These are phyloP conservation scores for Byasa hedistus DNA, from an alignment of 2,888 invertebrate species.

Conservation along the genomic window DNA sequence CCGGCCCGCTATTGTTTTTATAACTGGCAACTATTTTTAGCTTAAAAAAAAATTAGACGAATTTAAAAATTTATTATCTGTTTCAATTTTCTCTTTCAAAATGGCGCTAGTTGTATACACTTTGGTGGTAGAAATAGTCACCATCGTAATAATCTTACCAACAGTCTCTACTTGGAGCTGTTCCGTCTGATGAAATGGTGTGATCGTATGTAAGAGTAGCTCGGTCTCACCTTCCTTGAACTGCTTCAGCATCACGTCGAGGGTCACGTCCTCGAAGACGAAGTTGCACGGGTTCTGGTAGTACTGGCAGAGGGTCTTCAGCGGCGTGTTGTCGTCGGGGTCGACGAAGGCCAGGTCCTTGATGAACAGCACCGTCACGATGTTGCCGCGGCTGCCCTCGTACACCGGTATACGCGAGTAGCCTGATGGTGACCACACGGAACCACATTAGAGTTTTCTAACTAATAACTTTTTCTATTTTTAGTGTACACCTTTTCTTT, in stretches of 20 bases:
- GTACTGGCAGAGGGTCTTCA: slow-evolving; percentile 95
- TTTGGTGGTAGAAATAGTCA: too few relatives aligned
- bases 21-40: too few relatives aligned
- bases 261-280: slow-evolving; percentile 96
- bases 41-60: too few relatives aligned
- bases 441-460: not conserved
- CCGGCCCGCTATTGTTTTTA: too few relatives aligned
- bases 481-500: too few relatives aligned
- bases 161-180: too few relatives aligned
- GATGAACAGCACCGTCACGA: slow-evolving; percentile 96
- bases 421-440: slow-evolving; percentile 69
- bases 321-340: slow-evolving; percentile 97
- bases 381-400: slow-evolving; percentile 90
- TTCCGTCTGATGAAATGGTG: not conserved
- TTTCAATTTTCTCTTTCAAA: too few relatives aligned
- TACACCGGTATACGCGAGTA: slow-evolving; percentile 98
- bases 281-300: slow-evolving; percentile 98
- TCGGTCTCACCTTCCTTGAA: slow-evolving; percentile 92
- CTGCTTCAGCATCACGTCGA: slow-evolving; percentile 97
- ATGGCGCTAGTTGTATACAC: too few relatives aligned
- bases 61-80: too few relatives aligned
- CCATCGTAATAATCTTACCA: too few relatives aligned
- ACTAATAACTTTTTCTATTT: too few relatives aligned
- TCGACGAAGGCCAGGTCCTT: slow-evolving; percentile 99
- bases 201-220: too few relatives aligned